phyloP scores from a whole-genome alignment of 2,113 vertebrate species.

The Mesitornis unicolor region DNA sequence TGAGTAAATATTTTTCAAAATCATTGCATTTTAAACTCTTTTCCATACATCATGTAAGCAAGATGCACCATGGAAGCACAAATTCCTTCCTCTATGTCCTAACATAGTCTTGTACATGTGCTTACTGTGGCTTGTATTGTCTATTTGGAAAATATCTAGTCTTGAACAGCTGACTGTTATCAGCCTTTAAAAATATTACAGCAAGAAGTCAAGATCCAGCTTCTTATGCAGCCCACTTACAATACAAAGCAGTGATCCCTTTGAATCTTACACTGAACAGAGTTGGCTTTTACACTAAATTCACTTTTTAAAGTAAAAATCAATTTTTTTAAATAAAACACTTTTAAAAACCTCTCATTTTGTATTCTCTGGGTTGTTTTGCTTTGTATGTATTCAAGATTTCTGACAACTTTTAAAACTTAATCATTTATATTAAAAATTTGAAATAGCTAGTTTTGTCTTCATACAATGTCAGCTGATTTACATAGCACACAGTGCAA shows the following conservation, averaged over 20 bases:
- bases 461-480: background rate
- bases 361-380: background rate
- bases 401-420: background rate
- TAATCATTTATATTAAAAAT: background rate
- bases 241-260: background rate
- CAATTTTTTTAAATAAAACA: background rate
- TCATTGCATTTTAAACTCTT: background rate
- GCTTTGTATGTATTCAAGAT: background rate
- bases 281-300: background rate
- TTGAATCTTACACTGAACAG: background rate
- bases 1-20: background rate
- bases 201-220: background rate
- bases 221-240: background rate
- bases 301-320: background rate
- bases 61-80: background rate
- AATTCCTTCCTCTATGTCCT: background rate
- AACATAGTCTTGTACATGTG: background rate
- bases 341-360: rapidly evolving
- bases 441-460: background rate
- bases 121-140: background rate
- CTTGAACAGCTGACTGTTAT: background rate
- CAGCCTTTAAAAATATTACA: background rate
- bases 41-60: background rate
- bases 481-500: background rate
- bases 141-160: background rate